Evolutionary conservation across 2,888 invertebrate species (phyloP).

Genomic region (Plusia festucae): DNA sequence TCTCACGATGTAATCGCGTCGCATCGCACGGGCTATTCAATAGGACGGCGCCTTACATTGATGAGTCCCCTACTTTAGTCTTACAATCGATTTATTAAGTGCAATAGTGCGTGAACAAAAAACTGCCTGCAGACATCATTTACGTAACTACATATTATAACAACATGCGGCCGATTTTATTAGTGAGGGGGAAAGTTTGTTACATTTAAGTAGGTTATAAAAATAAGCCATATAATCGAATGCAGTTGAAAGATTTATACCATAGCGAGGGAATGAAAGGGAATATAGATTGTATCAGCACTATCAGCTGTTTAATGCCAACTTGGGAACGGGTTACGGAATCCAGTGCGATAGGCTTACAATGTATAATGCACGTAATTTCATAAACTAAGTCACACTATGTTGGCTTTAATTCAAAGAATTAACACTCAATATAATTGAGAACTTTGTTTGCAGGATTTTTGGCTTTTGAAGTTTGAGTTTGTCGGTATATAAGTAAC

Average conservation of each 20-base stretch:
- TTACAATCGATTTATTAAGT: conserved; percentile 49
- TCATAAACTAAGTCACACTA: conserved; percentile 3
- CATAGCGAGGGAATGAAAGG: conserved; percentile 52
- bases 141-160: conserved; percentile 48
- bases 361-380: conserved; percentile 14
- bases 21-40: too few species aligned
- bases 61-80: conserved; percentile 3
- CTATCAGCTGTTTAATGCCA: conserved; percentile 52
- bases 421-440: background rate
- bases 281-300: conserved; percentile 52
- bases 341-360: conserved; percentile 29
- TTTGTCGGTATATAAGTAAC: too few species aligned
- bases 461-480: too few species aligned
- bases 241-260: conserved; percentile 42
- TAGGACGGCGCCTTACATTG: too few species aligned
- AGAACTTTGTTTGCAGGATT: too few species aligned
- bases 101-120: conserved; percentile 63
- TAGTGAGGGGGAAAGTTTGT: conserved; percentile 27
- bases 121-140: conserved; percentile 45
- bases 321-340: conserved; percentile 53
- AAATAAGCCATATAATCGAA: conserved; percentile 33
- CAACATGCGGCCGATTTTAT: conserved; percentile 34
- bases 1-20: too few species aligned
- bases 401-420: background rate
- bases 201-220: conserved; percentile 50